A percentile compares a stretch with the other conserved stretches of the same genome.
Evolutionary conservation across 2,113 vertebrate genomes (phyloP).

Genomic region (Astatoreochromis straeleni): DNA sequence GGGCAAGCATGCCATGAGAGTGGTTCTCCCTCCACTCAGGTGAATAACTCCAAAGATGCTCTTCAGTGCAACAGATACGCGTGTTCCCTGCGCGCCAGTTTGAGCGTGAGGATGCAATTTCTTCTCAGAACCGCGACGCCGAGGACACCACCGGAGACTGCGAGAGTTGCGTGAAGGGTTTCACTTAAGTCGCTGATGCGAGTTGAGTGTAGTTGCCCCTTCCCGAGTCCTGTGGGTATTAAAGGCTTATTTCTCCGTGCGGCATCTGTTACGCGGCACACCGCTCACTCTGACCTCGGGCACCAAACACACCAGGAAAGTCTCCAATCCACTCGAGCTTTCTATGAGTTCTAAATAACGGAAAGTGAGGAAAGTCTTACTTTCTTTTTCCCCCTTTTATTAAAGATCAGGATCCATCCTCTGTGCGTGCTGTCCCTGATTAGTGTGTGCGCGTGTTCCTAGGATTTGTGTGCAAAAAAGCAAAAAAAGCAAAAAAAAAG

Average conservation of each 20-base stretch:
- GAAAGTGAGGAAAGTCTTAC: not conserved
- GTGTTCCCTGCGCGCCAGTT: not conserved
- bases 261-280: constrained; percentile 68
- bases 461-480: not conserved
- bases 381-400: fast-evolving
- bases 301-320: not conserved
- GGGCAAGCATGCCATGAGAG: constrained; percentile 4
- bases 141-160: not conserved
- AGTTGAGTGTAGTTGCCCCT: constrained; percentile 36
- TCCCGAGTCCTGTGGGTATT: constrained; percentile 56
- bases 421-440: not conserved
- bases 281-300: constrained; percentile 37
- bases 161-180: constrained; percentile 13
- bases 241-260: constrained; percentile 65
- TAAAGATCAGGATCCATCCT: not conserved
- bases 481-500: not conserved
- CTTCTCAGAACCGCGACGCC: not conserved
- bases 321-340: not conserved
- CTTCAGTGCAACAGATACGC: not conserved
- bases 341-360: not conserved
- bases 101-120: not conserved
- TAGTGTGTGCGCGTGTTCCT: not conserved
- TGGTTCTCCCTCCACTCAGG: not conserved
- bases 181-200: constrained; percentile 22
- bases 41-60: not conserved